Evolutionary conservation across 2,888 invertebrate genomes (phyloP), one percentile per base, ranked within the genome.

Genomic region (Trissolcus brochymenae): DNA sequence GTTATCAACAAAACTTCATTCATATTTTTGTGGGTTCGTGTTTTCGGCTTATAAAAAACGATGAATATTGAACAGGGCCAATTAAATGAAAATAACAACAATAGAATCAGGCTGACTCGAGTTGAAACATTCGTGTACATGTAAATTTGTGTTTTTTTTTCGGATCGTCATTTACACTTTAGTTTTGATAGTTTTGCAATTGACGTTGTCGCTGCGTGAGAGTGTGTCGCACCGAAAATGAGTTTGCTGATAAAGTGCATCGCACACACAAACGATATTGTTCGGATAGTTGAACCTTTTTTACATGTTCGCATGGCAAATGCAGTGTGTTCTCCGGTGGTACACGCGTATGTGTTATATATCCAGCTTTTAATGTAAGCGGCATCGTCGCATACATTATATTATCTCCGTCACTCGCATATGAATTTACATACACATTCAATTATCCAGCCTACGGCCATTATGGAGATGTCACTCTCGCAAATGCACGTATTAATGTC

Each of bases 381-480:
- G 79, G 62, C 62, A 60, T 67, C 35, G 62, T 59, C 59, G 67
- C 73, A 73, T 73, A 65, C 41, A 68, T 77, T 73, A 77, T 60
- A 67, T 59, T 77, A 68, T 67, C 68, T 77, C 74, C 67, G 82
- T 82, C 83, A 81, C 79, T 81, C 81, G 81, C 81, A 76, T 74
- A 80, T 80, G 79, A 81, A 83, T 82, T 81, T 82, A 79, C 83
- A 83, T 84, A 79, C 70, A 77, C 80, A 80, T 80, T 80, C 81
- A 82, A 83, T 82, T 80, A 78, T 79, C 76, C 75, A 56, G 62
- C 72, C 64, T 64, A 71, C 77, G 60, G 73, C 73, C 73, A 78
- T 78, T 73, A 78, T 78, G 73, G 73, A 78, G 73, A 70, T 78
- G 77, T 78, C 77, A 78, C 61, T 78, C 65, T 78, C 61, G 61